A percentile compares a stretch with the other conserved stretches of the same genome.
Conservation (phyloP, 2,797 vertebrate genomes). For the Carduelis carduelis region DNA sequence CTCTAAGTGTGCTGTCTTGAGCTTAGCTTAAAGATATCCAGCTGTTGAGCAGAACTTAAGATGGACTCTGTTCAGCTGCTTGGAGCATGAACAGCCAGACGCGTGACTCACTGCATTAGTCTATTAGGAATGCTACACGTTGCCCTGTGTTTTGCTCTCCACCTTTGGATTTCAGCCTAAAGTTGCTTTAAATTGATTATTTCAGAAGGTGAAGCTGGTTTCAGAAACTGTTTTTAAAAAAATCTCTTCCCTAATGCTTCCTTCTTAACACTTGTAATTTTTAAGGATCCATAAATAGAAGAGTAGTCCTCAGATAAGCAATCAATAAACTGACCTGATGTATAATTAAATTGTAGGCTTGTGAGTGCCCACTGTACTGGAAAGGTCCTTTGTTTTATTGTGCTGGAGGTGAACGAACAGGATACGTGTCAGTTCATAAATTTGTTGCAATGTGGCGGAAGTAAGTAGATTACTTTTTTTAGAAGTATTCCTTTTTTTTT, state of each 20-base stretch:
- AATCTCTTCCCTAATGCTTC: neutral
- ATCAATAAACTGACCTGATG: neutral
- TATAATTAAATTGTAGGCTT: constrained; percentile 78
- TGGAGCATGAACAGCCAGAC: neutral
- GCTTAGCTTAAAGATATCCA: neutral
- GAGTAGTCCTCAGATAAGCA: neutral
- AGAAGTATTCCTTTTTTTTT: neutral
- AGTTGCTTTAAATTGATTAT: neutral
- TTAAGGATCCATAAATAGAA: neutral
- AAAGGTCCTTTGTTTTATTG: constrained; percentile 92
- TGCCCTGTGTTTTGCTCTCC: neutral
- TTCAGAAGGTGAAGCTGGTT: neutral
- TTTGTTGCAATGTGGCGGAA: constrained; percentile 98
- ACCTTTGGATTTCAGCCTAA: neutral
- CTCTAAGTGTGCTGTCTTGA: neutral
- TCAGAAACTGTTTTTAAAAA: neutral
- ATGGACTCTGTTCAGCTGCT: neutral
- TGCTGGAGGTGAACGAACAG: constrained; percentile 92
- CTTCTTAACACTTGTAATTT: neutral
- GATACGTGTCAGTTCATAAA: constrained; percentile 93
- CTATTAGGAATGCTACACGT: neutral
- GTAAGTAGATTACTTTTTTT: constrained; percentile 75
- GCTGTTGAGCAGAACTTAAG: neutral
- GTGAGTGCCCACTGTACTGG: constrained; percentile 95
- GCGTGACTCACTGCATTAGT: neutral